Evolutionary conservation across 2,888 invertebrate genomes (phyloP).

Genomic region (Melieria omissa): DNA sequence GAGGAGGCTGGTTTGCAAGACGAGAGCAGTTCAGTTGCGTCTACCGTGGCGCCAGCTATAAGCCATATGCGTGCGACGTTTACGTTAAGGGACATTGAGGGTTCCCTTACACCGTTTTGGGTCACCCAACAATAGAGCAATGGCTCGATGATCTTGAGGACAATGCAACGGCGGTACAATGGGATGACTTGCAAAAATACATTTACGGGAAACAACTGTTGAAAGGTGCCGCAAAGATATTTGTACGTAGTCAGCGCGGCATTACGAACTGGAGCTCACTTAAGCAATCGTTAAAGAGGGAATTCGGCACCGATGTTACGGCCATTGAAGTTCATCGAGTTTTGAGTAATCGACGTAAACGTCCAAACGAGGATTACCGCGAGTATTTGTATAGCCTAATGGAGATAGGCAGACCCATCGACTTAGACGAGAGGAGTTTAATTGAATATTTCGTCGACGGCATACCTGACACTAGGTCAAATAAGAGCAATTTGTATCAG

Average conservation of each 20-base stretch:
- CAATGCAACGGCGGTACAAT: slow-evolving; percentile 6
- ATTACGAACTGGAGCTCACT: slow-evolving; percentile 11
- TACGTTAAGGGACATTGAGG: slow-evolving; percentile 12
- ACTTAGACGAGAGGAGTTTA: too few species aligned
- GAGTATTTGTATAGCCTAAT: too few species aligned
- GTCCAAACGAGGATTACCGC: too few species aligned
- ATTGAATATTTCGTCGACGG: too few species aligned
- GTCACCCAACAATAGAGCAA: too few species aligned
- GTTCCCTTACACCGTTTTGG: slow-evolving; percentile 1
- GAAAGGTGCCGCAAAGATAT: slow-evolving; percentile 6
- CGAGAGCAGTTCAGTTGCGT: background rate
- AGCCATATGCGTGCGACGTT: background rate
- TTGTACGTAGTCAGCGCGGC: slow-evolving; percentile 19
- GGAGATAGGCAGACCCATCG: too few species aligned
- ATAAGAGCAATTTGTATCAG: too few species aligned
- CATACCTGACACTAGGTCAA: too few species aligned
- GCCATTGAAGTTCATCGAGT: too few species aligned
- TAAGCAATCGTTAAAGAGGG: background rate
- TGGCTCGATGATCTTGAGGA: too few species aligned
- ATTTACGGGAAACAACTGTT: slow-evolving; percentile 9
- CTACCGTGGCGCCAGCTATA: background rate
- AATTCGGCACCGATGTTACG: too few species aligned
- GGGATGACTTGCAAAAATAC: slow-evolving; percentile 8
- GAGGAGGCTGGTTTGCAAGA: background rate
- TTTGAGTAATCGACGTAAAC: too few species aligned